Evolutionary conservation across 2,888 invertebrate genomes (phyloP).

Genomic region (Cremastobaeus sp.): DNA sequence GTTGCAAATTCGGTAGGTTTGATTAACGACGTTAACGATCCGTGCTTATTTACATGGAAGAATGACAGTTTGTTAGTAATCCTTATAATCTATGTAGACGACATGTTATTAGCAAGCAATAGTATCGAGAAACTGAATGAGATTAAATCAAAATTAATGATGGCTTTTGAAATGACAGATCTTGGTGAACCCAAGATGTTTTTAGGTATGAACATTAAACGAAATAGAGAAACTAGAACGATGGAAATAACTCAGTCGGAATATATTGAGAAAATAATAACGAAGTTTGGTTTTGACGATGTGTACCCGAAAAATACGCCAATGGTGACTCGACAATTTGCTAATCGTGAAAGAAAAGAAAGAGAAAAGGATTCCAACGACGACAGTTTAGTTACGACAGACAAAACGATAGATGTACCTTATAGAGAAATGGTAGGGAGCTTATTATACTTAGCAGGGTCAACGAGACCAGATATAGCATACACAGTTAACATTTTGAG

Average conservation of each 20-base stretch:
- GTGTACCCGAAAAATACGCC: slow-evolving; percentile 43
- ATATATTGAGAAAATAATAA: slow-evolving; percentile 41
- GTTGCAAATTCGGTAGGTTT: slow-evolving; percentile 42
- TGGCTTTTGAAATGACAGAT: slow-evolving; percentile 61
- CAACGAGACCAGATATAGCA: slow-evolving; percentile 57
- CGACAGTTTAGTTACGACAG: too few species aligned
- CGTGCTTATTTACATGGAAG: slow-evolving; percentile 61
- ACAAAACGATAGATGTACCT: slow-evolving; percentile 16
- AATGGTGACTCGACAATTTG: slow-evolving; percentile 43
- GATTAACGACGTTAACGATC: slow-evolving; percentile 55
- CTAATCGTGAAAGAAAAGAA: slow-evolving; percentile 21
- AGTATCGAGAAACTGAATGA: slow-evolving; percentile 44
- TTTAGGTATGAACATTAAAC: slow-evolving; percentile 58
- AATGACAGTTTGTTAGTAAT: background rate
- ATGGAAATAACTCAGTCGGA: slow-evolving; percentile 32
- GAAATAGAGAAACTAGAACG: slow-evolving; percentile 46
- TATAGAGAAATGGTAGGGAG: slow-evolving; percentile 60
- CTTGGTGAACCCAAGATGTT: slow-evolving; percentile 60
- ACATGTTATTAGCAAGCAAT: slow-evolving; percentile 56
- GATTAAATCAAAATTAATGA: slow-evolving; percentile 51
- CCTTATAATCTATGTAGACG: too few species aligned
- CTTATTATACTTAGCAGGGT: slow-evolving; percentile 53
- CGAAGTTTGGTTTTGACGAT: slow-evolving; percentile 39
- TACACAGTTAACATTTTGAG: slow-evolving; percentile 56
- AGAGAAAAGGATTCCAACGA: slow-evolving; percentile 19